Conservation (phyloP, 2,113 vertebrate genomes). For the Rhipidura dahli region DNA sequence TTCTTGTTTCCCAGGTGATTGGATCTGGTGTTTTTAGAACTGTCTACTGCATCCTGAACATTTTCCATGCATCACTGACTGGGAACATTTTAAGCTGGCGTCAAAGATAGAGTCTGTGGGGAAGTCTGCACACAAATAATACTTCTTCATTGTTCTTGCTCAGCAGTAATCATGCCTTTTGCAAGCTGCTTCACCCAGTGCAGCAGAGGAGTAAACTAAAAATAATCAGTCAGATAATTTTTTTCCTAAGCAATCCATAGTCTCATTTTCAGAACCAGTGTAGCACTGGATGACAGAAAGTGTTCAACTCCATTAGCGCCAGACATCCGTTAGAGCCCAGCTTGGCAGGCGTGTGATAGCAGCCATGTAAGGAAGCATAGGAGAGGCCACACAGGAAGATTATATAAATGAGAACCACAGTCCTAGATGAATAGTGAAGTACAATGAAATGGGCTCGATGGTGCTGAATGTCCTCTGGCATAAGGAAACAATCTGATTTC, state of each 20-base stretch:
- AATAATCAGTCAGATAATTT: not conserved
- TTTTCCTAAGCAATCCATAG: not conserved
- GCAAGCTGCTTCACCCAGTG: not conserved
- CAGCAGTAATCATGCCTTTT: slow-evolving; percentile 15
- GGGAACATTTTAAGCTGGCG: slow-evolving; percentile 55
- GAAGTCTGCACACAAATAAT: slow-evolving; percentile 11
- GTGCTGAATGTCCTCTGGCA: not conserved
- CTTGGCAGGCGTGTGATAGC: not conserved
- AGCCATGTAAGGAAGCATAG: slow-evolving; percentile 6
- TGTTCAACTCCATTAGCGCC: not conserved
- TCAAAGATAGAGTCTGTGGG: slow-evolving; percentile 54
- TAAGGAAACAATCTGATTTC: slow-evolving; percentile 51
- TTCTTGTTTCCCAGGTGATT: slow-evolving; percentile 66
- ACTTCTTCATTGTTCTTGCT: slow-evolving; percentile 35
- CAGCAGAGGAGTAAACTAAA: not conserved
- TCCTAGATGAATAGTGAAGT: not conserved
- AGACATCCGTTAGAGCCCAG: not conserved
- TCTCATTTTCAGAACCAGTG: not conserved
- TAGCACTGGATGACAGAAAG: not conserved
- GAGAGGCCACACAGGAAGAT: slow-evolving; percentile 50
- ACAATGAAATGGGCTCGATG: not conserved
- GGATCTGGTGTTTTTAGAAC: slow-evolving; percentile 55
- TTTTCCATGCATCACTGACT: slow-evolving; percentile 64
- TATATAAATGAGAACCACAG: slow-evolving; percentile 17
- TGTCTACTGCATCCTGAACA: slow-evolving; percentile 58